phyloP scores from a whole-genome alignment of 2,113 vertebrate species.

The Lampris megalopsis region DNA sequence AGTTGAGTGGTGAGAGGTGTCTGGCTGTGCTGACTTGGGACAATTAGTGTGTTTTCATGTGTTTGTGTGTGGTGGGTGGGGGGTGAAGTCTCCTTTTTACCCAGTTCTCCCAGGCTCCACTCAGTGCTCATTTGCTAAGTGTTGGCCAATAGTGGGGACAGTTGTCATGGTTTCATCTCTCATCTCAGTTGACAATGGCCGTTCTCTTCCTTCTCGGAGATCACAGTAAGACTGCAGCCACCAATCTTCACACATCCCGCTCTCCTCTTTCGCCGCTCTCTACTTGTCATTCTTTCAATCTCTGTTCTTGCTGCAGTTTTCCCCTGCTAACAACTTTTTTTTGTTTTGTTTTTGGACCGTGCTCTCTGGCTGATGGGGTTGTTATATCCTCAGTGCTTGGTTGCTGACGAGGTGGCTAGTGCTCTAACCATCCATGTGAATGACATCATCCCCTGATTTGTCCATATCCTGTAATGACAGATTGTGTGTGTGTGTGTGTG shows the following conservation, averaged over 20 bases:
- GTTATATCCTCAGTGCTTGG: neutral
- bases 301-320: slow-evolving; percentile 10
- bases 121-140: slow-evolving; percentile 66
- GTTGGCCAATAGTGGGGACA: slow-evolving; percentile 62
- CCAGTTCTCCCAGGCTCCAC: slow-evolving; percentile 57
- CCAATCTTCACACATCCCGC: slow-evolving; percentile 13
- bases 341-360: no score
- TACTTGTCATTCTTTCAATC: neutral
- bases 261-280: neutral
- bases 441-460: slow-evolving; percentile 14
- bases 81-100: slow-evolving; percentile 43
- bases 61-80: slow-evolving; percentile 18
- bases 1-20: slow-evolving; percentile 39
- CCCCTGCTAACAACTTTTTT: neutral
- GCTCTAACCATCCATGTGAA: neutral
- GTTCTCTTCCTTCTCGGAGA: slow-evolving; percentile 57
- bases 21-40: slow-evolving; percentile 66
- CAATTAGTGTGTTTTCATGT: slow-evolving; percentile 72
- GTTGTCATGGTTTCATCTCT: slow-evolving; percentile 80
- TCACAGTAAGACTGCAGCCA: slow-evolving; percentile 47
- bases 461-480: neutral
- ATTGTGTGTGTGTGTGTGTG: neutral
- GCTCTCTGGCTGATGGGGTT: no score
- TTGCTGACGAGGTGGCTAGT: neutral
- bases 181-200: slow-evolving; percentile 63